Conservation (phyloP, 2,888 invertebrate genomes). For the Sinohyriopsis cumingii region DNA sequence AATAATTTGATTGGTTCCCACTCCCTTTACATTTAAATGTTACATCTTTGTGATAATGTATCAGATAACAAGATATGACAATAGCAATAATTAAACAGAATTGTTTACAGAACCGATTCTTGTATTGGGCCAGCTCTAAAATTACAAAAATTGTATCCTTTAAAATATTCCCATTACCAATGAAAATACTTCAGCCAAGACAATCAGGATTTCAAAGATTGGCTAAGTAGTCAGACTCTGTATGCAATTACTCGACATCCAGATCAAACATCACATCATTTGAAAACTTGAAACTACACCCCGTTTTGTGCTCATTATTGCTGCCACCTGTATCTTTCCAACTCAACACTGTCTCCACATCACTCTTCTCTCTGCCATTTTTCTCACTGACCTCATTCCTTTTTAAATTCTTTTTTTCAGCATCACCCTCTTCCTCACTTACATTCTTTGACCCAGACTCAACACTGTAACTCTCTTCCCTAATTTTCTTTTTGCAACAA, state of each 20-base stretch:
- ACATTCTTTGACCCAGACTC: slow-evolving; percentile 5
- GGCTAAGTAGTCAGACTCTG: background rate
- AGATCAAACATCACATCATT: slow-evolving; percentile 68
- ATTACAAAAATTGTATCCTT: no score
- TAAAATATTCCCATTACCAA: no score
- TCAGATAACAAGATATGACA: no score
- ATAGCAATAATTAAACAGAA: no score
- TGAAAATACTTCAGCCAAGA: no score
- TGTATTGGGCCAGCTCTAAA: no score
- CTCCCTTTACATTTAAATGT: no score
- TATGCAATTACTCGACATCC: slow-evolving; percentile 55
- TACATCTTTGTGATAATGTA: no score
- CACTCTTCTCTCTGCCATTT: slow-evolving; percentile 23
- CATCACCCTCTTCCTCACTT: background rate
- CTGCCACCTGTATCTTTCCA: slow-evolving; percentile 42
- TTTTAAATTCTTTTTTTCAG: slow-evolving; percentile 7
- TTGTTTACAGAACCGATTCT: no score
- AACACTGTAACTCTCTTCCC: slow-evolving; percentile 2
- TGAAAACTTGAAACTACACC: slow-evolving; percentile 66
- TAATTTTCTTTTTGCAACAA: slow-evolving; percentile 10
- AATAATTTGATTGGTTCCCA: no score
- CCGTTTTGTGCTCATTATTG: slow-evolving; percentile 55
- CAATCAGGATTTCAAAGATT: no score
- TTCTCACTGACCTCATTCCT: slow-evolving; percentile 6
- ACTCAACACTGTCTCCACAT: slow-evolving; percentile 51